These are phyloP conservation scores for Phocides pigmalion DNA, from an alignment of 1,140 invertebrate species.

Conservation along the genomic window DNA sequence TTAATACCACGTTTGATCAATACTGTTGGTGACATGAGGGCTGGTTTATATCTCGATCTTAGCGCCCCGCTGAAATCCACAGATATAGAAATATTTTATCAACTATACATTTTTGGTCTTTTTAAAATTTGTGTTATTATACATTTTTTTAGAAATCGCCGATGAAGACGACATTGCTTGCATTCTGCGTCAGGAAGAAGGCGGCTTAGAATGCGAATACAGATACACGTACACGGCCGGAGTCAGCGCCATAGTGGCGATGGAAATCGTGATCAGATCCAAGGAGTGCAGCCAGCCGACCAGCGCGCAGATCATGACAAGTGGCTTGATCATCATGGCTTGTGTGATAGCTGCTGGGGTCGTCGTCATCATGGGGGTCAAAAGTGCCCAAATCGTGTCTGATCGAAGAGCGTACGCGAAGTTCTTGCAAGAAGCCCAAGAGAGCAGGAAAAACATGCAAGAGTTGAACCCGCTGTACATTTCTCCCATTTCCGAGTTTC, in stretches of 20 bases:
- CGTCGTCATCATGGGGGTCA: constrained; percentile 67
- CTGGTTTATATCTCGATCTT: no score
- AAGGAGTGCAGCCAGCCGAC: constrained; percentile 69
- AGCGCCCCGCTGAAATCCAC: no score
- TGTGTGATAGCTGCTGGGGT: constrained; percentile 77
- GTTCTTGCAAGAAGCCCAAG: constrained; percentile 75
- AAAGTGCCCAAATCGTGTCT: constrained; percentile 72
- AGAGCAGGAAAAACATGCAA: constrained; percentile 59
- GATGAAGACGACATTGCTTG: constrained; percentile 56
- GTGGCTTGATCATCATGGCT: constrained; percentile 66
- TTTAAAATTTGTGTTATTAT: no score
- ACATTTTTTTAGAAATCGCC: neutral
- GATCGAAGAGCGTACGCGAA: constrained; percentile 82
- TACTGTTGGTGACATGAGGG: no score
- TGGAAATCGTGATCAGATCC: constrained; percentile 70
- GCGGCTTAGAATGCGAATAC: constrained; percentile 78
- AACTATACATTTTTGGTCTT: no score
- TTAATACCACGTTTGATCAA: no score
- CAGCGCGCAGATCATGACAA: constrained; percentile 64
- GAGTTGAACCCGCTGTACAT: constrained; percentile 84
- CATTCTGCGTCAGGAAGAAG: constrained; percentile 71
- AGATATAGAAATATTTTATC: no score
- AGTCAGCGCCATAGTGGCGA: constrained; percentile 46
- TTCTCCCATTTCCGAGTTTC: constrained; percentile 82
- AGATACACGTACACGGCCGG: constrained; percentile 75